A percentile compares a stretch with the other conserved stretches of the same genome.
These are phyloP conservation scores for Apteryx mantelli DNA, from an alignment of 2,113 vertebrate species.

Conservation along the genomic window DNA sequence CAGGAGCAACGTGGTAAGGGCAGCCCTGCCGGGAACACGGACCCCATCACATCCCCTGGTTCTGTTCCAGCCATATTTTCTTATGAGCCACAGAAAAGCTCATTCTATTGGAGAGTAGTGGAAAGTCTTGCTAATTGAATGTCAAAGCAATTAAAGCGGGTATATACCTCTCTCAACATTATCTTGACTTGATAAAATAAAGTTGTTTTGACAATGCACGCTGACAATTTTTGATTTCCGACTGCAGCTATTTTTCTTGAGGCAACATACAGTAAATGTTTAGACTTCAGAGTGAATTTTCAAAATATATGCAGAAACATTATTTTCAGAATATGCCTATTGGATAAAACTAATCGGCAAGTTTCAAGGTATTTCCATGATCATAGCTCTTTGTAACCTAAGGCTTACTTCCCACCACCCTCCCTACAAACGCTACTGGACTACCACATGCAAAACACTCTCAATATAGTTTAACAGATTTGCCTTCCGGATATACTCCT, in stretches of 20 bases:
- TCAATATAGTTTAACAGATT: background rate
- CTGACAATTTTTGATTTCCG: slow-evolving; percentile 51
- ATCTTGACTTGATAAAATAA: slow-evolving; percentile 70
- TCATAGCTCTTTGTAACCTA: background rate
- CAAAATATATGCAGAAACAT: background rate
- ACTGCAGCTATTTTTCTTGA: slow-evolving; percentile 15
- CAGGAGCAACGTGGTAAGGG: background rate
- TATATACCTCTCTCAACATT: slow-evolving; percentile 61
- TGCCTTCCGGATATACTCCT: background rate
- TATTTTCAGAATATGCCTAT: background rate
- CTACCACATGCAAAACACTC: background rate
- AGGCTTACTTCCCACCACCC: background rate
- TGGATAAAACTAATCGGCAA: slow-evolving; percentile 9
- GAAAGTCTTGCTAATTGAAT: slow-evolving; percentile 72
- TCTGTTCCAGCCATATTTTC: slow-evolving; percentile 31
- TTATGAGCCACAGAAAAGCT: slow-evolving; percentile 46
- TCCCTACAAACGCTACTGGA: background rate
- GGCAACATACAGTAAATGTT: background rate
- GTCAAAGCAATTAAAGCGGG: slow-evolving; percentile 70
- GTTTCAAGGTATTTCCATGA: slow-evolving; percentile 17
- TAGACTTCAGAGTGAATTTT: background rate
- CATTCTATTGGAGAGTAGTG: slow-evolving; percentile 44
- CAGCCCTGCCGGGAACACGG: background rate
- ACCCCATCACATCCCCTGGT: background rate
- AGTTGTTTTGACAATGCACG: slow-evolving; percentile 66